A percentile compares a stretch with the other conserved stretches of the same genome.
These are phyloP conservation scores for Norana najaformis DNA, from an alignment of 2,888 invertebrate species.

Conservation along the genomic window DNA sequence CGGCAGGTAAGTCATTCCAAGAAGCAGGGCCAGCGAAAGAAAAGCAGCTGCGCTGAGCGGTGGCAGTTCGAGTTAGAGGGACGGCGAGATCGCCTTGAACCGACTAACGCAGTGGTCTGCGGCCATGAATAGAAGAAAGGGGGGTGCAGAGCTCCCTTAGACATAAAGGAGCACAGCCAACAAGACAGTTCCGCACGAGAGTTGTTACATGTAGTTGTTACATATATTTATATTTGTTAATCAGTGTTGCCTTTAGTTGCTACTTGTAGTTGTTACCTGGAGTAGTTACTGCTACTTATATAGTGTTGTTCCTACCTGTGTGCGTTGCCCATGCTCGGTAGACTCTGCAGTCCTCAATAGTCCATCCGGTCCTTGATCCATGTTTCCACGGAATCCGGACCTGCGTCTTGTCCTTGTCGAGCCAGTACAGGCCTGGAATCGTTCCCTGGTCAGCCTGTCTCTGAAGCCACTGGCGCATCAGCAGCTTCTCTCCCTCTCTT, in stretches of 20 bases:
- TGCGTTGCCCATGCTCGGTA: conserved; percentile 56
- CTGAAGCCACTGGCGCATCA: conserved; percentile 54
- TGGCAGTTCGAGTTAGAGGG: too few species aligned
- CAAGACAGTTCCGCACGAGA: too few species aligned
- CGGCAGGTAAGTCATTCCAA: too few species aligned
- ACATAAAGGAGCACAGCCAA: too few species aligned
- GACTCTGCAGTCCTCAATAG: conserved; percentile 51
- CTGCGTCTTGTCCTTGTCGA: conserved; percentile 45
- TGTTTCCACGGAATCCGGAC: conserved; percentile 57
- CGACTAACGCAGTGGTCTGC: too few species aligned
- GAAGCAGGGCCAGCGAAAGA: too few species aligned
- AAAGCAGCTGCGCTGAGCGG: too few species aligned
- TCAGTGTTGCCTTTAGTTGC: neutral
- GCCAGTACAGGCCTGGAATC: conserved; percentile 50
- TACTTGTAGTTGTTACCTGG: neutral
- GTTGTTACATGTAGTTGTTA: too few species aligned
- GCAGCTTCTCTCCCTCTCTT: neutral
- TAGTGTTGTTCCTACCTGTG: conserved; percentile 50
- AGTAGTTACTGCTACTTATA: neutral
- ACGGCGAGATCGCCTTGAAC: too few species aligned
- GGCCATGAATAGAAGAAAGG: too few species aligned
- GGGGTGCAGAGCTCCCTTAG: too few species aligned
- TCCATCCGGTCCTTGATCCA: conserved; percentile 55
- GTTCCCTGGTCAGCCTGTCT: conserved; percentile 47
- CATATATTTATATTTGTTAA: neutral